phyloP scores from a whole-genome alignment of 2,113 vertebrate genomes.

The Archocentrus centrarchus region DNA sequence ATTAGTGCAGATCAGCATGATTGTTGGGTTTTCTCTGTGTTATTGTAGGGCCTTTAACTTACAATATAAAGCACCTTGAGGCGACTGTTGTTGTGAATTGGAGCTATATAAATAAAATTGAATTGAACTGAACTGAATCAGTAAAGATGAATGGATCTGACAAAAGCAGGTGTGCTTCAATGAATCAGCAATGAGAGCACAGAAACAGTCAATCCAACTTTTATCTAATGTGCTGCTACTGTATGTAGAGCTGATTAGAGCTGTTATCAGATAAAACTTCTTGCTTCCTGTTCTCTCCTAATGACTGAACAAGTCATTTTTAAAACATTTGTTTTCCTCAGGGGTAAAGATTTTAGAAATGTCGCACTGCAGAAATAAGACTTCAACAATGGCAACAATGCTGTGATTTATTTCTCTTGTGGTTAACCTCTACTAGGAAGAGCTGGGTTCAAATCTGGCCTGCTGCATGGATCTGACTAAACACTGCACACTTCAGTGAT shows the following conservation, averaged over 20 bases:
- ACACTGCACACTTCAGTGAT: constrained; percentile 26
- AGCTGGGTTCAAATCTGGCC: constrained; percentile 40
- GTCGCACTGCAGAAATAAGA: constrained; percentile 22
- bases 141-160: constrained; percentile 12
- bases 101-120: background rate
- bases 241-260: constrained; percentile 1
- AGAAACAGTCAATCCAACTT: background rate
- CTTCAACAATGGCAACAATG: constrained; percentile 19
- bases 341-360: background rate
- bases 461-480: constrained; percentile 33
- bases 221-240: background rate
- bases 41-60: background rate
- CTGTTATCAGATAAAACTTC: background rate
- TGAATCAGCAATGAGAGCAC: background rate
- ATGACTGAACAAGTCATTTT: constrained; percentile 26
- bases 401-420: constrained; percentile 22
- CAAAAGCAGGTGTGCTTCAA: constrained; percentile 1
- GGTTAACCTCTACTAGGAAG: background rate
- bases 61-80: background rate
- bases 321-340: constrained; percentile 21
- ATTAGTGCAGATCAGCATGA: background rate
- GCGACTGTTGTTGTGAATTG: background rate
- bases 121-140: constrained; percentile 1
- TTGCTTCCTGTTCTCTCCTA: constrained; percentile 13
- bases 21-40: background rate